A percentile compares a stretch with the other conserved stretches of the same genome.
Conservation (phyloP, 2,113 vertebrate species). For the Albula goreensis region DNA sequence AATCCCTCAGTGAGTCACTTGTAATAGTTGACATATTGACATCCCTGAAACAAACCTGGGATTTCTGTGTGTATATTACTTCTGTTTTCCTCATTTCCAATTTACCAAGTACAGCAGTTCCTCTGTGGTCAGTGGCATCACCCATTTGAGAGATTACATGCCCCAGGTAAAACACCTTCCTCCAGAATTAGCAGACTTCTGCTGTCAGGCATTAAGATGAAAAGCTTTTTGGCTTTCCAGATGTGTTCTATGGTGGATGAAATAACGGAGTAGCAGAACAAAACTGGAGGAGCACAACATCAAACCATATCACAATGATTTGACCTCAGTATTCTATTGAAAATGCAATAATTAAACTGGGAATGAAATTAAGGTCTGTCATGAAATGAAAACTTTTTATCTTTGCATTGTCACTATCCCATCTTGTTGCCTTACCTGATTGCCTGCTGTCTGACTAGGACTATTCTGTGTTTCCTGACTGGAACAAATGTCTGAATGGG, state of each 20-base stretch:
- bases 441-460: no score
- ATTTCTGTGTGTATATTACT: background rate
- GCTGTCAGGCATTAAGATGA: background rate
- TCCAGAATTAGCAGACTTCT: background rate
- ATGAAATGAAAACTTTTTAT: no score
- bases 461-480: no score
- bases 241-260: background rate
- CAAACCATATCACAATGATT: no score
- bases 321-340: no score
- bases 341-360: no score
- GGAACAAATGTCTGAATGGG: no score
- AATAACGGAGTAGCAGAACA: background rate
- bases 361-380: no score
- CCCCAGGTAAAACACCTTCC: background rate
- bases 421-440: no score
- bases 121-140: background rate
- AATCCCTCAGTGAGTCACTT: background rate
- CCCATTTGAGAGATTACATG: background rate
- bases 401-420: no score
- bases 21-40: background rate
- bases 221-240: background rate
- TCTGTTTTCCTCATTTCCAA: background rate
- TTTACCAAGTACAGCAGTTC: background rate
- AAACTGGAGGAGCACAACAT: no score
- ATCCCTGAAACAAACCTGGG: background rate